Evolutionary conservation across 2,797 vertebrate genomes (phyloP).

Genomic region (Cetoscarus ocellatus): DNA sequence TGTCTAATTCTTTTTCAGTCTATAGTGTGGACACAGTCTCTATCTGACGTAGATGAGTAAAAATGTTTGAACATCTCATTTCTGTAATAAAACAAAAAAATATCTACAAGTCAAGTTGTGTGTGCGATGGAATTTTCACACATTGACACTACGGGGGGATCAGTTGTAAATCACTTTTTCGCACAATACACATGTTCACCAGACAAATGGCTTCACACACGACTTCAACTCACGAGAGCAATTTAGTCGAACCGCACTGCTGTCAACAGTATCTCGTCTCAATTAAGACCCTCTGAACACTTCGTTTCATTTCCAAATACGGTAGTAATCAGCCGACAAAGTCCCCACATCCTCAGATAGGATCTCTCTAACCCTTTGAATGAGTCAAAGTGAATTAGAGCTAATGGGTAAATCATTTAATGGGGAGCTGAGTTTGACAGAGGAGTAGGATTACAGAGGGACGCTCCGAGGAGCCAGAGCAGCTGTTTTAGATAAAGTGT

Average conservation of each 20-base stretch:
- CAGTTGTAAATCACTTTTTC: not conserved
- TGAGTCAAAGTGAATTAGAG: slow-evolving; percentile 74
- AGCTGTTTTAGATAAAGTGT: slow-evolving; percentile 80
- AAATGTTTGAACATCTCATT: too few species aligned
- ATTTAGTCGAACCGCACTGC: slow-evolving; percentile 44
- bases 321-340: slow-evolving; percentile 64
- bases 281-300: slow-evolving; percentile 65
- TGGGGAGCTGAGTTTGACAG: slow-evolving; percentile 64
- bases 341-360: slow-evolving; percentile 61
- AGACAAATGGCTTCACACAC: slow-evolving; percentile 4
- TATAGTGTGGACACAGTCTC: too few species aligned
- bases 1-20: too few species aligned
- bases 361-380: slow-evolving; percentile 61
- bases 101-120: too few species aligned
- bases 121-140: too few species aligned
- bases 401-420: slow-evolving; percentile 76
- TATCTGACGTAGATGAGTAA: too few species aligned
- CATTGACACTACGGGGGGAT: not conserved
- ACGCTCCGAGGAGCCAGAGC: slow-evolving; percentile 67
- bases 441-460: slow-evolving; percentile 75
- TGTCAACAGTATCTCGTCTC: slow-evolving; percentile 52
- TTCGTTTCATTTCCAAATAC: slow-evolving; percentile 67
- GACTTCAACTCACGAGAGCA: slow-evolving; percentile 5
- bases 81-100: too few species aligned
- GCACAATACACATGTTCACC: not conserved